phyloP scores from a whole-genome alignment of 2,888 invertebrate species.

The Scaptomyza polygonia region DNA sequence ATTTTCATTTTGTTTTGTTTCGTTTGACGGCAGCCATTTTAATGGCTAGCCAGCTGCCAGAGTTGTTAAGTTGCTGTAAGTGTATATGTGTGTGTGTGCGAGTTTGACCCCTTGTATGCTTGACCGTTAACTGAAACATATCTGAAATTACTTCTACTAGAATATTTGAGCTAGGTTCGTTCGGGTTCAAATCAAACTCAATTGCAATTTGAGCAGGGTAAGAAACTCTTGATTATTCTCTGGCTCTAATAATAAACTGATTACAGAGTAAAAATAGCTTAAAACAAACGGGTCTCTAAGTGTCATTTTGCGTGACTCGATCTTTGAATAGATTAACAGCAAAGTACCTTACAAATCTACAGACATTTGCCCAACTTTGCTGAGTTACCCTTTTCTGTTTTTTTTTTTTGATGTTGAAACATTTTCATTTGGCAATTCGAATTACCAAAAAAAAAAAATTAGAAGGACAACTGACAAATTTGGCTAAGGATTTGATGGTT shows the following conservation, averaged over 20 bases:
- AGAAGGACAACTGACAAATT: background rate
- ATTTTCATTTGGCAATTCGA: conserved; percentile 1
- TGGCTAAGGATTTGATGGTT: background rate
- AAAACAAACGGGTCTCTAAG: background rate
- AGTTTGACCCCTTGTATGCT: background rate
- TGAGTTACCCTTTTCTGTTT: background rate
- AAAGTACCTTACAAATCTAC: background rate
- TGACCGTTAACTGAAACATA: background rate
- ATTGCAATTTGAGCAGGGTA: background rate
- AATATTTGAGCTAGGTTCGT: background rate
- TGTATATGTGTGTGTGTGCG: background rate
- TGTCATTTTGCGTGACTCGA: conserved; percentile 3
- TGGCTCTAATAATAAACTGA: background rate
- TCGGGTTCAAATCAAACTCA: background rate
- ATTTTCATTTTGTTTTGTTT: conserved; percentile 30
- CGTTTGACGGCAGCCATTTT: conserved; percentile 22
- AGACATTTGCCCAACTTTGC: background rate
- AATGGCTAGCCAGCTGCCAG: conserved; percentile 21
- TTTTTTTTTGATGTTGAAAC: too few species aligned
- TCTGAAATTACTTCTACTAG: background rate
- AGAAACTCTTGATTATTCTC: background rate
- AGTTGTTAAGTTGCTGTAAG: conserved; percentile 18
- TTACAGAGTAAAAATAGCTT: background rate
- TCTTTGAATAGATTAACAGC: background rate
- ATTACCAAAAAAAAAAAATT: conserved; percentile 1